Base-by-base conservation (phyloP, 2,888 invertebrate species). In the Agriotes lineatus region DNA sequence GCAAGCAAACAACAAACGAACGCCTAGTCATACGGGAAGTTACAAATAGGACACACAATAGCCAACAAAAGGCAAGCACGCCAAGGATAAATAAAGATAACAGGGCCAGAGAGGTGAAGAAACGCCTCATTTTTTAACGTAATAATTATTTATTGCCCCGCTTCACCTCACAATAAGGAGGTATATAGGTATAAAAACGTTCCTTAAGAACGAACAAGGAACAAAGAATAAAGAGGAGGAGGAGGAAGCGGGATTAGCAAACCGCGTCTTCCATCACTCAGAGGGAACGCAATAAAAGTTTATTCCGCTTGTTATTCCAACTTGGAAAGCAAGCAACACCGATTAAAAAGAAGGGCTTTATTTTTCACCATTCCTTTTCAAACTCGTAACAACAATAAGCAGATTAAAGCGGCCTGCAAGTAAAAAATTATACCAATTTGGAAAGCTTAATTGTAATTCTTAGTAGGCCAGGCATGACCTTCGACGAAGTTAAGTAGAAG, bases 201-300 rank as follows among this genome's bases (percentile, higher is more conserved):
- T 61, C 37, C 35, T 50, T 50, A 61, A 50, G 50, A 25, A 61
- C 61, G 61, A 61, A 52, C 61, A 14, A 19, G 59, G 33, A 44
- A 59, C 44, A 61, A 61, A 50, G 61, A 50, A 50, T 37, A 60
- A 60, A 60, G 33, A 44, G 60, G 35, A 52, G 50, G 50, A 61
- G 50, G 50, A 61, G 50, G 52, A 61, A 52, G 42, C 52, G 50
- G 61, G 61, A 61, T 61, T 61, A 61, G 50, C 61, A 61, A 61
- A 61, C 50, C 39, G 61, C 61, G 61, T 61, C 61, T 50, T 61
- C 61, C 61, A 61, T 61, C 61, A 61, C 48, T 61, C 48, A 61
- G 25, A 39, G 37, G 39, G 50, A 61, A 61, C 35, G 61, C 50
- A 61, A 61, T 61, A 52, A 61, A 61, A 61, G 50, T 50, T 61